These are phyloP conservation scores for Bradypus variegatus DNA, from an alignment of 2,797 vertebrate genomes.

Conservation along the genomic window DNA sequence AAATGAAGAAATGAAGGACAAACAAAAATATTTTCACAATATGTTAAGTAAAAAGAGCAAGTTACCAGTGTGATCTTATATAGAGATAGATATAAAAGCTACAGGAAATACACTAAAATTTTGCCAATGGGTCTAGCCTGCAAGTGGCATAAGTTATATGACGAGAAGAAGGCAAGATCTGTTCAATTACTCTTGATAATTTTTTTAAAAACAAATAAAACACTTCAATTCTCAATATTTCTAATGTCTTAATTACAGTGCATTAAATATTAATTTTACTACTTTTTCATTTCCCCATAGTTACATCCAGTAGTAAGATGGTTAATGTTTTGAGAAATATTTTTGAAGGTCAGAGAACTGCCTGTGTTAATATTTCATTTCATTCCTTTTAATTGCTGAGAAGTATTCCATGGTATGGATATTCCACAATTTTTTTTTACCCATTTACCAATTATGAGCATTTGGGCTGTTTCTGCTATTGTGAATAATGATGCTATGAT, in stretches of 20 bases:
- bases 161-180: no score
- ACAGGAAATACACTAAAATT: background rate
- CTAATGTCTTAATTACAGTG: background rate
- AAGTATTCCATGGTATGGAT: no score
- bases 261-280: background rate
- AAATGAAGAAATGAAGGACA: background rate
- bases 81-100: background rate
- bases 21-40: background rate
- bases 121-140: background rate
- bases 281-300: background rate
- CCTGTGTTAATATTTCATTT: background rate
- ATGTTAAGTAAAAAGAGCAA: background rate
- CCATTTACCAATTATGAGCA: no score
- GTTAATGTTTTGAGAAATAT: background rate
- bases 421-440: no score
- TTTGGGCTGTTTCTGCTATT: no score
- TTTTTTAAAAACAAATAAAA: background rate
- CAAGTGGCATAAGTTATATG: no score
- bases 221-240: background rate
- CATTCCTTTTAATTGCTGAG: no score
- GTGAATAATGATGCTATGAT: no score
- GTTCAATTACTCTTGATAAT: background rate
- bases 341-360: background rate
- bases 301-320: background rate
- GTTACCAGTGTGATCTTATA: background rate